Evolutionary conservation across 1,140 invertebrate species (phyloP), one percentile per base, ranked within the genome.

Genomic region (Pemphigus obesinymphae): DNA sequence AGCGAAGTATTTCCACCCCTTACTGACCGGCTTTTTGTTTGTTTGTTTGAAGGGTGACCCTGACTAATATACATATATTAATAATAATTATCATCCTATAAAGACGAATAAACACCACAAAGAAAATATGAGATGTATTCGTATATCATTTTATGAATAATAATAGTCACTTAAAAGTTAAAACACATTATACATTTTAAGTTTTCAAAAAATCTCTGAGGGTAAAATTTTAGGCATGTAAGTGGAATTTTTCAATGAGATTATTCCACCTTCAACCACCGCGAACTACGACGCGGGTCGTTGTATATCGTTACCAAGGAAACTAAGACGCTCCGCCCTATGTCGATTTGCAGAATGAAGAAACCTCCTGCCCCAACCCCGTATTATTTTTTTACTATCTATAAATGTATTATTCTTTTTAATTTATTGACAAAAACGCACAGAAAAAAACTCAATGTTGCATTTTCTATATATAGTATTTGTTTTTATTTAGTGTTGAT

Each of bases 261-360:
- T 80, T 40, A 80, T 58, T n/a, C 53, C 37, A 40, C 37, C 26
- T n/a, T n/a, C n/a, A n/a, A 50, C 76, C 15, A 10, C 40, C 3
- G n/a, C 17, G 37, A 70, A 70, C 23, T 45, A 70, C 50, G 43
- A 50, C 26, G 20, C 45, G 53, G 76, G 76, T 78, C 75, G 76
- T 78, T 53, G 23, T 45, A 80, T n/a, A n/a, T 40, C 3, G 76
- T 80, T 80, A 29, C 76, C 76, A 80, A 80, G 76, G 55, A 26
- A 45, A 80, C 76, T 37, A 80, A 80, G 76, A 80, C 23, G 76
- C 76, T 63, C 76, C 76, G 29, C 76, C 76, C 76, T 29, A 40
- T 80, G 55, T 80, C 76, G 37, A 43, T 80, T 80, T 43, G 55
- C 37, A 45, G 8, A 5, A 17, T 1, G 23, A 45, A 61, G 55